These are phyloP conservation scores for Echiichthys vipera DNA, from an alignment of 2,797 vertebrate genomes.

Conservation along the genomic window DNA sequence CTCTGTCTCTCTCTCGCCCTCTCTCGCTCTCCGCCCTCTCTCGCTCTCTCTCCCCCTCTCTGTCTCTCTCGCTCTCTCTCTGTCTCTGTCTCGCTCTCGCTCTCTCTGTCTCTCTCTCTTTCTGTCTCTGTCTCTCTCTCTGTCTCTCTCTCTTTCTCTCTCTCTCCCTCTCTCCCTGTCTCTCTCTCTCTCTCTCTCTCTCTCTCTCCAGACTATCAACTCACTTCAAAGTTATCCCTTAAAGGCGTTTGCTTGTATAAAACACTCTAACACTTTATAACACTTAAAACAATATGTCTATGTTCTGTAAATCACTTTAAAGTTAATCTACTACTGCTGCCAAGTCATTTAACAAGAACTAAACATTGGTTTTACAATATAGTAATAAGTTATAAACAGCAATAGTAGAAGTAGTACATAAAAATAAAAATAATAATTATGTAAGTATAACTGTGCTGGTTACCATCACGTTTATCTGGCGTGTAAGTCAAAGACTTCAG, in stretches of 20 bases:
- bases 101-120: no score
- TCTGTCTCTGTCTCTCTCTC: no score
- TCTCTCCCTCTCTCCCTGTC: no score
- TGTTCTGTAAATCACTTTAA: neutral
- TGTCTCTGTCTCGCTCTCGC: no score
- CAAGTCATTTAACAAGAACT: neutral
- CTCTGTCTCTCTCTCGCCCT: no score
- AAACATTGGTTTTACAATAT: neutral
- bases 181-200: no score
- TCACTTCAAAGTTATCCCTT: neutral
- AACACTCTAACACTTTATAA: neutral
- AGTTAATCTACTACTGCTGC: neutral
- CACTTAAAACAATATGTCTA: neutral
- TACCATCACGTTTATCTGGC: conserved; percentile 33
- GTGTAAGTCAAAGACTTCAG: conserved; percentile 48
- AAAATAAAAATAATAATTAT: neutral
- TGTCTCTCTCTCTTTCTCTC: no score
- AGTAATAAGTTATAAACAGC: no score
- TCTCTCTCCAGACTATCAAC: no score
- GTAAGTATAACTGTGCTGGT: neutral
- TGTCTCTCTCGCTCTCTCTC: no score
- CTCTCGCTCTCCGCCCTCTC: no score
- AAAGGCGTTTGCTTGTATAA: neutral
- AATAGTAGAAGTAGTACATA: neutral
- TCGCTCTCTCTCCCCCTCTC: no score